These are phyloP conservation scores for Steinernema khuongi DNA, from an alignment of 1,140 invertebrate genomes.

Conservation along the genomic window DNA sequence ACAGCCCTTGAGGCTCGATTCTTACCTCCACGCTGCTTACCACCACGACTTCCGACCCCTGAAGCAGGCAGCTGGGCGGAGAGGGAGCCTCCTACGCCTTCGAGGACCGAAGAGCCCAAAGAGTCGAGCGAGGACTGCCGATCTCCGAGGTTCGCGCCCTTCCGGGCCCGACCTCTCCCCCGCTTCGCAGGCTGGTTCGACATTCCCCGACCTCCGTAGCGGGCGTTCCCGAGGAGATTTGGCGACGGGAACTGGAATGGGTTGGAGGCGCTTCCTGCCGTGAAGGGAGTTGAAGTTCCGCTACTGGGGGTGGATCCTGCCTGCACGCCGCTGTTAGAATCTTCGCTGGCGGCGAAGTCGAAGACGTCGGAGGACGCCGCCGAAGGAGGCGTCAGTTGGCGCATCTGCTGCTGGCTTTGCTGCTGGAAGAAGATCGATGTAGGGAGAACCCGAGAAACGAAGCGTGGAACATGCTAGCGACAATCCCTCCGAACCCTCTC, in stretches of 20 bases:
- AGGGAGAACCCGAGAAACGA: neutral
- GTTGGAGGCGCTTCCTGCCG: neutral
- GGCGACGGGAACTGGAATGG: neutral
- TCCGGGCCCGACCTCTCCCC: neutral
- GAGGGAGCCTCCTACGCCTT: neutral
- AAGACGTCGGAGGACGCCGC: neutral
- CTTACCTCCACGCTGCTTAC: slow-evolving; percentile 1
- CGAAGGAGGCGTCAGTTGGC: neutral
- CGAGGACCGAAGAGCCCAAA: neutral
- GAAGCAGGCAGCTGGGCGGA: neutral
- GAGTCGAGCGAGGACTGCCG: neutral
- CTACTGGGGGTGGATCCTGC: neutral
- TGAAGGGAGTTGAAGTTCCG: neutral
- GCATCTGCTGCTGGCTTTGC: neutral
- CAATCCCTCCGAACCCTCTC: neutral
- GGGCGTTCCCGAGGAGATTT: neutral
- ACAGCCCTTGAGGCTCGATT: no score
- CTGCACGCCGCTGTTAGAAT: neutral
- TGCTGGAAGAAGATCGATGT: neutral
- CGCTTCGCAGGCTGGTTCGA: neutral
- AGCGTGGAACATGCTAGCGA: neutral
- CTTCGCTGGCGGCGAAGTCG: neutral
- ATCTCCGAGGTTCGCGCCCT: neutral
- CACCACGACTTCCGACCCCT: slow-evolving; percentile 1
- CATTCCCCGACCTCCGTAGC: neutral